Conservation (phyloP, 2,888 invertebrate species). For the Tetragonula carbonaria region DNA sequence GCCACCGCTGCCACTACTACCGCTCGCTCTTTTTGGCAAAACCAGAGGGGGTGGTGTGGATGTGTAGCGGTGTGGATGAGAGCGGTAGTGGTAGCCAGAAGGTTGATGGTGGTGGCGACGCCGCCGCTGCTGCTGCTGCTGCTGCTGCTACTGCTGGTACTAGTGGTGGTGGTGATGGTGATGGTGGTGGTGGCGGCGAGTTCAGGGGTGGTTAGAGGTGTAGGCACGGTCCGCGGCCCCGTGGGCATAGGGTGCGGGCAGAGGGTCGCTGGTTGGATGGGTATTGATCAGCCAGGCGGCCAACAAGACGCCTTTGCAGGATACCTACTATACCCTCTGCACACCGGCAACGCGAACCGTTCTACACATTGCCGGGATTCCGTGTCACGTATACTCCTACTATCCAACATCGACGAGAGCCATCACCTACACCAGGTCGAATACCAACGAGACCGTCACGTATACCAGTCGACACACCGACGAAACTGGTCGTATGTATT, state of each 20-base stretch:
- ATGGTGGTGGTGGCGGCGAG: constrained; percentile 62
- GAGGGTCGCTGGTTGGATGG: constrained; percentile 73
- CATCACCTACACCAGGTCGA: constrained; percentile 38
- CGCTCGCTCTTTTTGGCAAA: constrained; percentile 22
- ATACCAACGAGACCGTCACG: constrained; percentile 36
- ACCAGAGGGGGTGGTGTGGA: constrained; percentile 17
- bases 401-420: constrained; percentile 24
- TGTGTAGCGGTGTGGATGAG: constrained; percentile 27
- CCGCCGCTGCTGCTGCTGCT: constrained; percentile 7
- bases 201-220: constrained; percentile 71
- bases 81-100: constrained; percentile 17
- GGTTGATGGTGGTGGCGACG: constrained; percentile 29
- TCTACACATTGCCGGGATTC: constrained; percentile 47
- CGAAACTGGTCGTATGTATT: background rate
- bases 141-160: too few relatives aligned
- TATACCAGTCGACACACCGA: constrained; percentile 38
- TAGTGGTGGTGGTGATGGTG: constrained; percentile 19
- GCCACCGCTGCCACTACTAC: constrained; percentile 44
- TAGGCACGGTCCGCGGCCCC: constrained; percentile 71
- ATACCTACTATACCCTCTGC: constrained; percentile 76
- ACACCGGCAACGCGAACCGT: constrained; percentile 40
- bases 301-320: constrained; percentile 78
- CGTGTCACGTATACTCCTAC: constrained; percentile 47
- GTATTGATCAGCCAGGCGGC: constrained; percentile 80
- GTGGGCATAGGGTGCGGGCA: constrained; percentile 71